Percentiles rank a stretch among this genome's conserved stretches.
Conservation (phyloP, 2,797 vertebrate genomes). For the Acanthurus tractus region DNA sequence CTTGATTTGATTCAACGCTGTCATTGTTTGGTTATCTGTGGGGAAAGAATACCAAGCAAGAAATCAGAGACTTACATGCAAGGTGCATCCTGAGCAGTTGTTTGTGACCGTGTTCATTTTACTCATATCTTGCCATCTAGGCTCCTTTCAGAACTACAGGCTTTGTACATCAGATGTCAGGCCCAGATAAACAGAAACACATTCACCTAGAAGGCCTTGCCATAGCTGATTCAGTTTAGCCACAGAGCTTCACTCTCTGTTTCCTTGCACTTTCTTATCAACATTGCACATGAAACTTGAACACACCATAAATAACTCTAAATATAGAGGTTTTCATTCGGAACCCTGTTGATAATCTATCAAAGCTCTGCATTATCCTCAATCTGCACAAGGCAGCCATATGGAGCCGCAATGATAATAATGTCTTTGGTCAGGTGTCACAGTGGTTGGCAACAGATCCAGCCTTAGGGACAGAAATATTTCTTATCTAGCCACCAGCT, state of each 20-base stretch:
- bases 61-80: conserved; percentile 34
- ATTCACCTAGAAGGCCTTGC: background rate
- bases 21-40: conserved; percentile 36
- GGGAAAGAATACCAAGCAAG: conserved; percentile 17
- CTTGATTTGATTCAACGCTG: conserved; percentile 28
- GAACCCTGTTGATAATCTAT: background rate
- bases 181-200: conserved; percentile 14
- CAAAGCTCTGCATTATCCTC: conserved; percentile 9
- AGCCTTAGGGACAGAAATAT: conserved; percentile 49
- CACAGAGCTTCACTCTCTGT: background rate
- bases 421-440: conserved; percentile 56
- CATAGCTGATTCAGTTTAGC: background rate
- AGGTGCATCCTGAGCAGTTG: conserved; percentile 11
- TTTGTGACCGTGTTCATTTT: conserved; percentile 3
- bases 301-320: conserved; percentile 1
- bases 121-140: conserved; percentile 6
- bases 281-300: background rate
- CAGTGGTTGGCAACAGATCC: conserved; percentile 26
- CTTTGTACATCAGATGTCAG: conserved; percentile 14
- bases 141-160: background rate
- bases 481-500: conserved; percentile 47
- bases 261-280: conserved; percentile 8
- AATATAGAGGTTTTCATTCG: conserved; percentile 21
- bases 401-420: conserved; percentile 28
- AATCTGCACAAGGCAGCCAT: conserved; percentile 32